These are phyloP conservation scores for Prochilodus magdalenae DNA, from an alignment of 2,113 vertebrate species.

Conservation along the genomic window DNA sequence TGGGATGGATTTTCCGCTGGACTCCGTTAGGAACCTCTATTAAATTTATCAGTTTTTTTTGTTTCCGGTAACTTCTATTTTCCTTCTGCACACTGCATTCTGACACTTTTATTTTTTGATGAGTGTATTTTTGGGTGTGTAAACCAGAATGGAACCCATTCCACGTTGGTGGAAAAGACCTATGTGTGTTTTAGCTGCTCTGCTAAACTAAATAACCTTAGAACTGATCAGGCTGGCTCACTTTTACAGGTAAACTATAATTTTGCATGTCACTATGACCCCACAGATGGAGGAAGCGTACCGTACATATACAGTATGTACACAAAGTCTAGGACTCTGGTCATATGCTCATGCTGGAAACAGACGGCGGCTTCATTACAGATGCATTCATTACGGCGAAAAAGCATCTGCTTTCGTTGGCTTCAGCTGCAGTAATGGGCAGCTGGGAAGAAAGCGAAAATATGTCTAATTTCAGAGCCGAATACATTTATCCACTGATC, in stretches of 20 bases:
- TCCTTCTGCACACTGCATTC: too few relatives aligned
- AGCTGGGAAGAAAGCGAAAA: neutral
- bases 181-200: too few relatives aligned
- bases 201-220: neutral
- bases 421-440: neutral
- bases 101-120: too few relatives aligned
- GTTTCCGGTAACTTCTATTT: too few relatives aligned
- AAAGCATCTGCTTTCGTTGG: neutral
- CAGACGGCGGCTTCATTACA: neutral
- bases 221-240: neutral
- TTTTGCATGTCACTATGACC: neutral
- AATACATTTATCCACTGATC: neutral
- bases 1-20: too few relatives aligned
- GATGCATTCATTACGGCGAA: neutral
- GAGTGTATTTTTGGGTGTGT: too few relatives aligned
- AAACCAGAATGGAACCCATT: too few relatives aligned
- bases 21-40: too few relatives aligned
- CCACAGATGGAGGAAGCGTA: neutral
- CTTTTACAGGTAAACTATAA: neutral
- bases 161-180: too few relatives aligned
- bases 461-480: neutral
- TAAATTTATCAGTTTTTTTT: too few relatives aligned
- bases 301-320: neutral
- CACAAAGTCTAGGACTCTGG: neutral
- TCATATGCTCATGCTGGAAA: neutral